Conservation (phyloP, 92 coral and sea anemone genomes). For the Porites lobata region DNA sequence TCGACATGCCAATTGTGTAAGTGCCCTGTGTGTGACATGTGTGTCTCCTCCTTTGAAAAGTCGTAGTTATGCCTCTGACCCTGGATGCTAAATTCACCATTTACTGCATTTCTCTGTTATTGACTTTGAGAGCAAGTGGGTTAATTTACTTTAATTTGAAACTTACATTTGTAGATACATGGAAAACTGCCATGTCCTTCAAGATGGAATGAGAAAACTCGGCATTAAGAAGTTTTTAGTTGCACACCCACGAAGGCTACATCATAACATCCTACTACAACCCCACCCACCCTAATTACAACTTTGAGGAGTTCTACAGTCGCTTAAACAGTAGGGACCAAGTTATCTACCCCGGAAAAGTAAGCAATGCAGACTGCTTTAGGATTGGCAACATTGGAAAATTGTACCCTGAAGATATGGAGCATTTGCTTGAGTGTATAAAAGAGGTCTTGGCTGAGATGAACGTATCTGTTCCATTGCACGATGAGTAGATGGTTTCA, state of each 20-base stretch:
- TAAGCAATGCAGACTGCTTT: constrained; percentile 91
- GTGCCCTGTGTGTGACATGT: no score
- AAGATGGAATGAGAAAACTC: constrained; percentile 90
- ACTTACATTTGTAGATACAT: constrained; percentile 72
- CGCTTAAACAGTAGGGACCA: constrained; percentile 88
- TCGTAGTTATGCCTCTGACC: no score
- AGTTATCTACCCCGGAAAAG: constrained; percentile 98
- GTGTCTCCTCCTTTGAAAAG: no score
- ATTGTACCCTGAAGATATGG: constrained; percentile 94
- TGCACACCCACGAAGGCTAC: constrained; percentile 95
- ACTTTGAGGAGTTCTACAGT: constrained; percentile 87
- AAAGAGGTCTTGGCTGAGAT: constrained; percentile 84
- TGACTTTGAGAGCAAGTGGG: no score
- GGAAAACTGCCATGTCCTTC: constrained; percentile 92
- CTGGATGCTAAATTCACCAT: no score
- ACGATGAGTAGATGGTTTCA: neutral
- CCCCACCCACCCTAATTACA: constrained; percentile 92
- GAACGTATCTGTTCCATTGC: constrained; percentile 82
- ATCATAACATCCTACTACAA: constrained; percentile 93
- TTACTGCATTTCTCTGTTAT: no score
- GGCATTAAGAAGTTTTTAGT: constrained; percentile 94
- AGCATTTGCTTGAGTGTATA: constrained; percentile 83
- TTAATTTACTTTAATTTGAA: neutral
- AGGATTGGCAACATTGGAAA: constrained; percentile 96
- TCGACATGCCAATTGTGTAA: no score